phyloP scores from a whole-genome alignment of 2,113 vertebrate genomes.

The Struthio camelus region DNA sequence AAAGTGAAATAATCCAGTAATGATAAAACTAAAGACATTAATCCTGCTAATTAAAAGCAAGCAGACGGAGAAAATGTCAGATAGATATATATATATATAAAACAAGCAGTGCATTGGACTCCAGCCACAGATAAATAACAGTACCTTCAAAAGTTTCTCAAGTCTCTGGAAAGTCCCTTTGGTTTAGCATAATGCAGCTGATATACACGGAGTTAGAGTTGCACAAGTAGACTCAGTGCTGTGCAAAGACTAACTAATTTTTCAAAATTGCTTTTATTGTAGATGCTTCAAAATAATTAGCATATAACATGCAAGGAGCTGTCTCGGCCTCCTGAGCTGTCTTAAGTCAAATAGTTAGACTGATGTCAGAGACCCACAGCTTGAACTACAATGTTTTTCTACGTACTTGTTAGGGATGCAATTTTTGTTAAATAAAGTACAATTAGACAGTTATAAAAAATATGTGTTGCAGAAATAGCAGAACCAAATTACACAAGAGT shows the following conservation, averaged over 20 bases:
- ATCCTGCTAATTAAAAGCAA: background rate
- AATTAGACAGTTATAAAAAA: background rate
- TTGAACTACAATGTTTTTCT: background rate
- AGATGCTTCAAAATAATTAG: background rate
- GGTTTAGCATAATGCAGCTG: background rate
- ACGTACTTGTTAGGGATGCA: background rate
- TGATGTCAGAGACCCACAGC: background rate
- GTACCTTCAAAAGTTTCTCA: background rate
- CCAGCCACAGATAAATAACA: background rate
- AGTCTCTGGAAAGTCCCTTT: background rate
- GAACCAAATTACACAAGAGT: background rate
- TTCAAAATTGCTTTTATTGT: background rate
- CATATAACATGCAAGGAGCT: background rate
- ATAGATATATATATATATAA: background rate
- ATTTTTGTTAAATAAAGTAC: background rate
- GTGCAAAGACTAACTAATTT: background rate
- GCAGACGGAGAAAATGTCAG: background rate
- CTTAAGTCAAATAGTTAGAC: background rate
- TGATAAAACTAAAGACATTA: background rate
- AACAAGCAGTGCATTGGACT: rapidly evolving
- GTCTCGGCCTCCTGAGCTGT: background rate
- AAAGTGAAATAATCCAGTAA: background rate
- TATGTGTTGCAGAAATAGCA: background rate
- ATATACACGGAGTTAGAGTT: background rate
- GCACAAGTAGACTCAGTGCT: background rate